phyloP scores from a whole-genome alignment of 2,888 invertebrate species.

The Rhorus exstirpatorius region DNA sequence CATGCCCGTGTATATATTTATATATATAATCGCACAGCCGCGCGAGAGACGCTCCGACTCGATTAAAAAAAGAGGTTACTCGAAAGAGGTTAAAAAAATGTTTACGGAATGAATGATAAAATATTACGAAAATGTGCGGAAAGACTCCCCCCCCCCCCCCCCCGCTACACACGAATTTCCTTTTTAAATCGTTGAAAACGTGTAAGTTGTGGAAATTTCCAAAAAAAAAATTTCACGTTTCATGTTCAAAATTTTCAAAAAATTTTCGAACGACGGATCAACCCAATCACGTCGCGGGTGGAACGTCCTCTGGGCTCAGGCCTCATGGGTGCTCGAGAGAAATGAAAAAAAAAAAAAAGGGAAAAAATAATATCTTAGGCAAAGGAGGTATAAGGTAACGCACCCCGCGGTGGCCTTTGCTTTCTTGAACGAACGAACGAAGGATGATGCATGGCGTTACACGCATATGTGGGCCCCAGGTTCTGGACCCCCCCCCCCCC shows the following conservation, averaged over 20 bases:
- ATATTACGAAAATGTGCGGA: too few relatives aligned
- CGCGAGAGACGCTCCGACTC: constrained; percentile 50
- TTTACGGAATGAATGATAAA: too few relatives aligned
- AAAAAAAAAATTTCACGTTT: too few relatives aligned
- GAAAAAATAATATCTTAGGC: constrained; percentile 72
- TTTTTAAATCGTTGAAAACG: too few relatives aligned
- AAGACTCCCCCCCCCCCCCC: too few relatives aligned
- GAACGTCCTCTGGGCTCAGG: constrained; percentile 49
- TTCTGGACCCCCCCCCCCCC: constrained; percentile 67
- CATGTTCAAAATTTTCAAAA: too few relatives aligned
- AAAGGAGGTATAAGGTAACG: constrained; percentile 83
- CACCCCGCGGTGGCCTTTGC: constrained; percentile 85
- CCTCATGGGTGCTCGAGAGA: constrained; percentile 28
- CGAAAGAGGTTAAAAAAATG: too few relatives aligned
- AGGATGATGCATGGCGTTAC: constrained; percentile 86
- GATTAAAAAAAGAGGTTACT: too few relatives aligned
- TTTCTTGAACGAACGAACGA: constrained; percentile 81
- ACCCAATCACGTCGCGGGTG: constrained; percentile 47
- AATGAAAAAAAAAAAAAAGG: not conserved
- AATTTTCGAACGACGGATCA: constrained; percentile 19
- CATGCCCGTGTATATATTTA: constrained; percentile 29
- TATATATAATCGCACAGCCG: constrained; percentile 12
- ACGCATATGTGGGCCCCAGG: constrained; percentile 80
- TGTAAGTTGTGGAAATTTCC: too few relatives aligned
- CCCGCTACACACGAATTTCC: too few relatives aligned